Percentiles rank a stretch among this genome's conserved stretches.
phyloP scores from a whole-genome alignment of 2,888 invertebrate genomes.

The Lysandra coridon region DNA sequence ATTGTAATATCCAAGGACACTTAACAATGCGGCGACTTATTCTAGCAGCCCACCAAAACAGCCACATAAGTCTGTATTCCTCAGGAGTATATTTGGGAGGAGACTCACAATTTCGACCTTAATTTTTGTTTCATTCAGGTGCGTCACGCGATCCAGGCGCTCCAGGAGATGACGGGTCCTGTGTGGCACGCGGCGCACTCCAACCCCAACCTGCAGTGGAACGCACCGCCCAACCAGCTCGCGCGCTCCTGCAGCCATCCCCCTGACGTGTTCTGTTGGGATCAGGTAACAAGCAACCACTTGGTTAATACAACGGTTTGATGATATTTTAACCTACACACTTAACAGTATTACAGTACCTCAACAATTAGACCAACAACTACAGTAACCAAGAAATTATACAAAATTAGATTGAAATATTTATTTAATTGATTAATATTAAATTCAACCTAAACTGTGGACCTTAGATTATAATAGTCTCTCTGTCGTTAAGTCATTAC shows the following conservation, averaged over 20 bases:
- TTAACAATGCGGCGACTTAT: too few species aligned
- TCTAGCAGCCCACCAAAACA: too few species aligned
- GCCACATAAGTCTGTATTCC: too few species aligned
- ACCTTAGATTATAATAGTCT: not conserved
- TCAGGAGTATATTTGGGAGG: too few species aligned
- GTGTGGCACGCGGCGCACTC: conserved; percentile 88
- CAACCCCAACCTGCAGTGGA: conserved; percentile 87
- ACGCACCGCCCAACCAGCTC: conserved; percentile 78
- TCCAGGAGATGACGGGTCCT: conserved; percentile 89
- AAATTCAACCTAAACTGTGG: not conserved
- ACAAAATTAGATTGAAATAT: too few species aligned
- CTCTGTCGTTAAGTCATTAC: not conserved
- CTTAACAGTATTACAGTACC: too few species aligned
- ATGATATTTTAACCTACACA: too few species aligned
- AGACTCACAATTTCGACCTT: too few species aligned
- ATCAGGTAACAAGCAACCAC: conserved; percentile 61
- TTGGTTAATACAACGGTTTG: too few species aligned
- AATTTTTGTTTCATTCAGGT: conserved; percentile 74
- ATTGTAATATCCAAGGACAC: too few species aligned
- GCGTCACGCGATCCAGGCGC: conserved; percentile 89
- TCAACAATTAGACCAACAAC: too few species aligned
- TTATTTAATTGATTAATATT: not conserved
- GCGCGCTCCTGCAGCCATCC: conserved; percentile 91
- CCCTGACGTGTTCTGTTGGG: conserved; percentile 91
- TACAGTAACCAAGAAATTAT: too few species aligned